Evolutionary conservation across 2,113 vertebrate genomes (phyloP).

Genomic region (Genyomyrus donnyi): DNA sequence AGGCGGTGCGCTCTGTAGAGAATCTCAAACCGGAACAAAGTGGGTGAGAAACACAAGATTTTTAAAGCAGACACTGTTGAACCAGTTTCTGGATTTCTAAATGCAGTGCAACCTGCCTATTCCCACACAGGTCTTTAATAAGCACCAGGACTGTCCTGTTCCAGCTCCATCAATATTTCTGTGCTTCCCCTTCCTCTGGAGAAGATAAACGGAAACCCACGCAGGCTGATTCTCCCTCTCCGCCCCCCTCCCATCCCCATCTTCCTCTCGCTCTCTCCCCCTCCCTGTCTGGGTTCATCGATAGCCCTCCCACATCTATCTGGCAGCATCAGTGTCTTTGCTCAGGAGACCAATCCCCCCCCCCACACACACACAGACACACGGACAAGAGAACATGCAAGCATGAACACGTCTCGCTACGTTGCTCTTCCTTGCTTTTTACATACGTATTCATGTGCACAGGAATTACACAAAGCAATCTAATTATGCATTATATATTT

Average conservation of each 20-base stretch:
- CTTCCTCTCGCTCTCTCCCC: not conserved
- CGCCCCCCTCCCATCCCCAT: not conserved
- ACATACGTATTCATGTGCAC: not conserved
- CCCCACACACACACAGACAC: not conserved
- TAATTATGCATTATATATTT: not conserved
- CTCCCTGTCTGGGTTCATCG: constrained; percentile 24
- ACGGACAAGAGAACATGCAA: not conserved
- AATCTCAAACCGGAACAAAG: constrained; percentile 1
- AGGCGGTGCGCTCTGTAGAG: not conserved
- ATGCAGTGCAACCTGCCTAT: constrained; percentile 13
- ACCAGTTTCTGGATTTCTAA: constrained; percentile 4
- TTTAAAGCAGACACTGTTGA: not conserved
- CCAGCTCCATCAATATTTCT: constrained; percentile 6
- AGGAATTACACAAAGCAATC: not conserved
- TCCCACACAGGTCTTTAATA: constrained; percentile 18
- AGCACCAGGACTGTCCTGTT: constrained; percentile 13
- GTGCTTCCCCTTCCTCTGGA: not conserved
- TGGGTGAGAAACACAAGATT: not conserved
- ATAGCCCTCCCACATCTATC: constrained; percentile 38
- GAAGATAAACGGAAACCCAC: constrained; percentile 7
- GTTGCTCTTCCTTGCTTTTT: not conserved
- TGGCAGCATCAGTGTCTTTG: constrained; percentile 22
- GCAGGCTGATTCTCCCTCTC: constrained; percentile 10
- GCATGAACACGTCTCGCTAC: constrained; percentile 14
- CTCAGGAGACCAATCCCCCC: not conserved